Percentiles rank a stretch among this genome's conserved stretches.
phyloP scores from a whole-genome alignment of 2,888 invertebrate genomes.

The Hymenopus coronatus region DNA sequence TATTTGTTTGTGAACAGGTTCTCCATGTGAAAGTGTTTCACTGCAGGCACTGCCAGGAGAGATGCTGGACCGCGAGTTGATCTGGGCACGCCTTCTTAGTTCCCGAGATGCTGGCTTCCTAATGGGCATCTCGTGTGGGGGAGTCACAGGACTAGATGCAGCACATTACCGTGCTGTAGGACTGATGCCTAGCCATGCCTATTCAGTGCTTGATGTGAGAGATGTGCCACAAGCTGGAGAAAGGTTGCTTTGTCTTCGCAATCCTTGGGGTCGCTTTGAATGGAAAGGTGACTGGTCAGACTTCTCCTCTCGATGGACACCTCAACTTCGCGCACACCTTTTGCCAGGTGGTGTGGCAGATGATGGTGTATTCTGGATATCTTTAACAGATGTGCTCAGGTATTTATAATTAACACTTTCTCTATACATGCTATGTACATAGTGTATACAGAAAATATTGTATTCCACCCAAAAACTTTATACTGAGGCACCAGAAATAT shows the following conservation, averaged over 20 bases:
- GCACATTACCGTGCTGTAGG: slow-evolving; percentile 89
- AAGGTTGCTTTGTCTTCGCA: slow-evolving; percentile 82
- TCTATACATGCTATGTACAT: too few species aligned
- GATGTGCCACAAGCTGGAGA: slow-evolving; percentile 62
- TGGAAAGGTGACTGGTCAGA: slow-evolving; percentile 97
- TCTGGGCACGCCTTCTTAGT: slow-evolving; percentile 88
- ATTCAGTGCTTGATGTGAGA: slow-evolving; percentile 92
- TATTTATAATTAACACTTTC: slow-evolving; percentile 57
- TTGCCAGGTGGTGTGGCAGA: slow-evolving; percentile 73
- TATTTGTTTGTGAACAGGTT: slow-evolving; percentile 51
- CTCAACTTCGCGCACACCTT: slow-evolving; percentile 61
- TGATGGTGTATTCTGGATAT: slow-evolving; percentile 98
- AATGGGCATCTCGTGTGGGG: slow-evolving; percentile 98
- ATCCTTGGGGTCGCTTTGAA: slow-evolving; percentile 98
- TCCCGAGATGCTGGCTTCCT: slow-evolving; percentile 90
- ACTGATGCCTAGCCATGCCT: slow-evolving; percentile 89
- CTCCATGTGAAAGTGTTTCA: slow-evolving; percentile 94
- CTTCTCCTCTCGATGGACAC: slow-evolving; percentile 70
- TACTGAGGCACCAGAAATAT: too few species aligned
- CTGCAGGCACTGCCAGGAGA: slow-evolving; percentile 82
- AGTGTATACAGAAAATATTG: too few species aligned
- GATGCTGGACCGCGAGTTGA: slow-evolving; percentile 86
- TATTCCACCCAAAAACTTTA: too few species aligned
- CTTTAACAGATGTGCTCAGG: slow-evolving; percentile 85
- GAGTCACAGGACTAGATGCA: slow-evolving; percentile 85